Conservation (phyloP, 23 tunicate genomes). For the Aplidium turbinatum region DNA sequence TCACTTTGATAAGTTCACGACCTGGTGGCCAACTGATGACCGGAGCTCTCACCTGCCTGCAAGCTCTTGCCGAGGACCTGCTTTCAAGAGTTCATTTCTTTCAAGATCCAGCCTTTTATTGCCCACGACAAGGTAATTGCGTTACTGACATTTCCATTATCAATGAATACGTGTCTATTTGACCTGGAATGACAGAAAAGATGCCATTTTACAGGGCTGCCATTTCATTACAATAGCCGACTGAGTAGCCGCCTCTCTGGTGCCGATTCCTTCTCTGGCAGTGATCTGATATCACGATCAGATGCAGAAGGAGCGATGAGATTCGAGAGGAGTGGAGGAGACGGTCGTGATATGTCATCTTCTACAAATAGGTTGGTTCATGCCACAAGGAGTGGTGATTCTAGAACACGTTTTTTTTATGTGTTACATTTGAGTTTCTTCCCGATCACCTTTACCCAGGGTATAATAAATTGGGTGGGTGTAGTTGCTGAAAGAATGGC, state of each 20-base stretch:
- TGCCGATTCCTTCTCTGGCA: conserved; percentile 30
- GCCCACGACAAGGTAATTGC: conserved; percentile 90
- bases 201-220: conserved; percentile 27
- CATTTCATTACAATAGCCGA: conserved; percentile 43
- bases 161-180: not conserved
- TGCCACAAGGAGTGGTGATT: too few species aligned
- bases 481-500: too few species aligned
- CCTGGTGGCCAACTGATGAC: conserved; percentile 71
- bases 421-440: too few species aligned
- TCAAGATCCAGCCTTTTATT: conserved; percentile 85
- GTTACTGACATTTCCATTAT: not conserved
- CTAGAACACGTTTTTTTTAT: too few species aligned
- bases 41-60: conserved; percentile 64
- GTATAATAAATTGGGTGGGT: too few species aligned
- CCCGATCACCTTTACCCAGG: too few species aligned
- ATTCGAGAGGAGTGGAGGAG: conserved; percentile 81
- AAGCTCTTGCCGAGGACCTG: conserved; percentile 62
- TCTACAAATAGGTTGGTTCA: too few species aligned
- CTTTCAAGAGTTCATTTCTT: conserved; percentile 59
- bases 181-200: not conserved
- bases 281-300: conserved; percentile 34
- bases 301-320: conserved; percentile 63
- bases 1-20: conserved; percentile 77
- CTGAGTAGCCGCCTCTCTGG: conserved; percentile 22
- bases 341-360: conserved; percentile 78